Conservation (phyloP, 1,140 invertebrate species). For the Papilio glaucus region DNA sequence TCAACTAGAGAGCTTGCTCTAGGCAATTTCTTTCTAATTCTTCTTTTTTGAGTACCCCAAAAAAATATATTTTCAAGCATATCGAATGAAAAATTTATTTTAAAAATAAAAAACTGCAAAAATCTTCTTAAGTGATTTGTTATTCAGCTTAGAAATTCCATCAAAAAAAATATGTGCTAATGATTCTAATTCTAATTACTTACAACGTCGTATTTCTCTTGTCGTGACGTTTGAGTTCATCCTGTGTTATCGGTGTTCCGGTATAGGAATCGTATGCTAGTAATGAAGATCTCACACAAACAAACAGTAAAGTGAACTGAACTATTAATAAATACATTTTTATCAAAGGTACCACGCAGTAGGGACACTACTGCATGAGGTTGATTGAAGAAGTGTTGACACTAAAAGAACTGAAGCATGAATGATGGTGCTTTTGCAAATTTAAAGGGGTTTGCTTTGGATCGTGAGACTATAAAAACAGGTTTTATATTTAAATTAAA, state of each 20-base stretch:
- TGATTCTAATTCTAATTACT: conserved; percentile 32
- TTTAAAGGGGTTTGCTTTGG: conserved; percentile 20
- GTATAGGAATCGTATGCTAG: conserved; percentile 44
- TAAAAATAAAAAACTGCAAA: no score
- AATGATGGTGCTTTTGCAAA: conserved; percentile 25
- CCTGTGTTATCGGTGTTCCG: conserved; percentile 38
- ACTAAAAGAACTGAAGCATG: conserved; percentile 25
- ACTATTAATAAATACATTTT: conserved; percentile 1
- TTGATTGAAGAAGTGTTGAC: conserved; percentile 10
- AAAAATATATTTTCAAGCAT: no score
- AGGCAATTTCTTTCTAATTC: no score
- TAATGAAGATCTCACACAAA: neutral
- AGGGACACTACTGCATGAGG: neutral
- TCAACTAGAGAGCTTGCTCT: no score
- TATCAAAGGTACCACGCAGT: neutral
- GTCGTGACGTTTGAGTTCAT: conserved; percentile 42
- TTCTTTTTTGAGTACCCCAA: no score
- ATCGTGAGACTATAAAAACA: conserved; percentile 7
- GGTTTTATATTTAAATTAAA: conserved; percentile 26
- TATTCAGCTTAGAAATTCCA: no score
- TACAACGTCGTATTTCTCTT: conserved; percentile 51
- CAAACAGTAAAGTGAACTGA: conserved; percentile 2
- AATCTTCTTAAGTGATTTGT: no score
- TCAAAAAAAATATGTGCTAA: no score
- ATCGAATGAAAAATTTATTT: no score